A percentile compares a stretch with the other conserved stretches of the same genome.
Conservation (phyloP, 2,113 vertebrate species). For the Sander vitreus region DNA sequence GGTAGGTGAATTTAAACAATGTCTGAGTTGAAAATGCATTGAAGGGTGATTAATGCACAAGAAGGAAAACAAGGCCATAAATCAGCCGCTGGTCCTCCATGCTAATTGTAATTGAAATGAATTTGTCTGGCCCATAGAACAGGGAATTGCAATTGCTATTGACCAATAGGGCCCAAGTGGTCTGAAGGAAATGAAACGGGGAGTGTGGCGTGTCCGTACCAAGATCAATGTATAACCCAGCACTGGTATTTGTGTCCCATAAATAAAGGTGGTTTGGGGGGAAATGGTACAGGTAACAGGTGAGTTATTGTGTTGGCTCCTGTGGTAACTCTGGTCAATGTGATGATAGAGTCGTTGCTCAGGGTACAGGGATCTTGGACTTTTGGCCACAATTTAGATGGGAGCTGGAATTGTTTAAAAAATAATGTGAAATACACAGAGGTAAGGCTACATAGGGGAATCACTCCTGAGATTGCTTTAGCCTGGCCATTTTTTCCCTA, state of each 20-base stretch:
- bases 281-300: constrained; percentile 37
- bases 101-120: constrained; percentile 87
- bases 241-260: constrained; percentile 23
- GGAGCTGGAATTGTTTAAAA: constrained; percentile 34
- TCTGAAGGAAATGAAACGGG: constrained; percentile 70
- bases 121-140: constrained; percentile 74
- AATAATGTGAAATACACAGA: constrained; percentile 38
- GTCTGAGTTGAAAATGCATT: no score
- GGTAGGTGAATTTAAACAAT: no score
- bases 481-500: neutral
- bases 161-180: constrained; percentile 71
- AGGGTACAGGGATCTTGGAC: constrained; percentile 2
- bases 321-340: constrained; percentile 21
- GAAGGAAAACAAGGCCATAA: constrained; percentile 84
- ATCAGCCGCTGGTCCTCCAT: constrained; percentile 78
- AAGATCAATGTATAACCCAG: constrained; percentile 48
- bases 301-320: constrained; percentile 38
- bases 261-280: constrained; percentile 48
- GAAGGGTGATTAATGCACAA: constrained; percentile 82
- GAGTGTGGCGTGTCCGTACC: constrained; percentile 18
- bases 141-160: constrained; percentile 79
- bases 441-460: constrained; percentile 29
- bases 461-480: constrained; percentile 29
- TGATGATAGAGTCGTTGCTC: constrained; percentile 33
- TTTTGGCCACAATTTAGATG: constrained; percentile 44